Evolutionary conservation across 2,113 vertebrate genomes (phyloP), one percentile per base, ranked within the genome.

Genomic region (Eublepharis macularius): DNA sequence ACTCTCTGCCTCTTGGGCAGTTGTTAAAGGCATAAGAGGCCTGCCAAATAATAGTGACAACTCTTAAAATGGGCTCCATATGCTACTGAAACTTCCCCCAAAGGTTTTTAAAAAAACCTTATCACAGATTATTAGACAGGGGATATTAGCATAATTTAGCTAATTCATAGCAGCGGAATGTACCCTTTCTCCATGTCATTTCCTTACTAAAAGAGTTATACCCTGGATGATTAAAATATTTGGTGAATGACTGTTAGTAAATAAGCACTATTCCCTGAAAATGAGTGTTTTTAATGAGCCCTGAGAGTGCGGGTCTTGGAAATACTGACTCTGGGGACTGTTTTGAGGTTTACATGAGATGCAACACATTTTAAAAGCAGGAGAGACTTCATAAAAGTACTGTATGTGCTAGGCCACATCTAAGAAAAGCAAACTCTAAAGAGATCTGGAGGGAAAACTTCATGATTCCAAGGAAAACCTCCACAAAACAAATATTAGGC

Each of bases 311-410:
- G 17, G 69, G 88, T 24, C 43, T 1, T 34, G 39, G 6, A 86
- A 91, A 83, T 2, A 8, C 2, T 54, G 75, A 34, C 43, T 80
- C 21, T 16, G 49, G 0, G 0, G 60, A 4, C 43, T 86, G 2
- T 86, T 87, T 16, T n/a, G 83, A 29, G 43, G 34, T 87, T 90
- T 68, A 87, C 21, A 57, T 87, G 77, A 74, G 91, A 92, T 77
- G 63, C 36, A 89, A 83, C 21, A 84, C 29, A 76, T 80, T 63
- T 85, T 6, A 76, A 90, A 88, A 79, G n/a, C 21, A n/a, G 54
- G 89, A 91, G 80, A 29, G 69, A 60, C 34, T 49, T 54, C 63
- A 11, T 88, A 88, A 41, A 45, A 80, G 32, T 79, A 68, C 12
- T 68, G 54, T 75, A 4, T 73, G 21, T 78, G 36, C 2, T 24